Conservation (phyloP, 2,888 invertebrate species). For the Meganola albula region DNA sequence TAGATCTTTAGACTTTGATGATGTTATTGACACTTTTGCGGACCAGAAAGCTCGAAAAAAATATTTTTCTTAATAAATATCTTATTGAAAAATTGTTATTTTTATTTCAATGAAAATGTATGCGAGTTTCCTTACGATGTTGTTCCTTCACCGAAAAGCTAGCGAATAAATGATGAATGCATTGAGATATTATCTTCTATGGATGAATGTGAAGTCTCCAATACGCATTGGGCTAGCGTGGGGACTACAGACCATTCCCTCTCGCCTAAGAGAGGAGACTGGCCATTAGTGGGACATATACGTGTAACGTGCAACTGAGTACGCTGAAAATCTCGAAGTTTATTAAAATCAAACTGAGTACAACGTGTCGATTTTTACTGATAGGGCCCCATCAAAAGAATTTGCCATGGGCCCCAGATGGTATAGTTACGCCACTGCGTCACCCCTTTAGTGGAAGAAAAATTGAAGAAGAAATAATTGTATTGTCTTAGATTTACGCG, state of each 20-base stretch:
- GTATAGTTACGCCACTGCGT: conserved; percentile 1
- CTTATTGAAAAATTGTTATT: conserved; percentile 5
- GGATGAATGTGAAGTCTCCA: background rate
- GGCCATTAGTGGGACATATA: background rate
- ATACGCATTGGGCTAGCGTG: background rate
- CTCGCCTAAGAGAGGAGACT: background rate
- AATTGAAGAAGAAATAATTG: too few species aligned
- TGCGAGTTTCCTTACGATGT: background rate
- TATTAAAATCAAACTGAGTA: background rate
- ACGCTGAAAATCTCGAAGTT: too few species aligned
- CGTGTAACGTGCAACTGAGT: too few species aligned
- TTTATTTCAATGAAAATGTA: background rate
- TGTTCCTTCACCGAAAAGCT: background rate
- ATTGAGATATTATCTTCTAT: background rate
- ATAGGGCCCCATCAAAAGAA: conserved; percentile 1
- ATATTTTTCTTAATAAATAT: conserved; percentile 10
- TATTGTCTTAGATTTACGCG: too few species aligned
- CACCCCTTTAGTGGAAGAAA: too few species aligned
- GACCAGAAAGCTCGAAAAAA: conserved; percentile 8
- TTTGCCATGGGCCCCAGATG: conserved; percentile 4
- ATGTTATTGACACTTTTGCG: conserved; percentile 8
- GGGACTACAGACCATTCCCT: background rate
- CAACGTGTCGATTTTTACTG: conserved; percentile 4
- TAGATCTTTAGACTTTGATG: too few species aligned
- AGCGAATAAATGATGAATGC: background rate